Evolutionary conservation across 2,888 invertebrate species (phyloP), one percentile per base, ranked within the genome.

Genomic region (Phytoseiulus persimilis): DNA sequence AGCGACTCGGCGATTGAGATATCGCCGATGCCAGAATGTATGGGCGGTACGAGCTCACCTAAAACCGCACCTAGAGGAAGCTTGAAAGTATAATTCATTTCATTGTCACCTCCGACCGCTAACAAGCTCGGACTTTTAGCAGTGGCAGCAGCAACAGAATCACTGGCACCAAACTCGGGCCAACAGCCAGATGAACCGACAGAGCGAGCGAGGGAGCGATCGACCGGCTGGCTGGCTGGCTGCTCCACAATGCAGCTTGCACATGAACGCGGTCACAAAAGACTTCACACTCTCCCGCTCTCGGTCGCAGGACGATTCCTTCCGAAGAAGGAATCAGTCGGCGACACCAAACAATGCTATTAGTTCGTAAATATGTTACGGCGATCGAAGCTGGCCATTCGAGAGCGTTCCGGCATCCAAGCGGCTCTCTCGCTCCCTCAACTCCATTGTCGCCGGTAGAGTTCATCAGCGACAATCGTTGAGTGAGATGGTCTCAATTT

Each of bases 11-110:
- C 65, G 65, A 65, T 65, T 65, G 65, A 65, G 65, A 65, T 65
- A 65, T 65, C 65, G 65, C 65, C 65, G 65, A 65, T 65, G 65
- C 65, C 65, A 65, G 65, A 65, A 65, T 65, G 65, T 65, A 65
- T 65, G 65, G 65, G 65, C 65, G 65, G 65, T 65, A 65, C 65
- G 65, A 65, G 65, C 65, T 65, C 65, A 65, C 65, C 65, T 65
- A 65, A 65, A 65, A 65, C 65, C 65, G 65, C 65, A 65, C 65
- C 65, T 65, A 65, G 65, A 65, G 65, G 65, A 65, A 65, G 65
- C 65, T 65, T 28, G 65, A 65, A 65, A 65, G 65, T 65, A 65
- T 65, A 65, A 65, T 65, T 65, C 65, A 65, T 65, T 65, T 65
- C 65, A 65, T 65, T 65, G 65, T 65, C 65, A 65, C 65, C 65